Evolutionary conservation across 1,140 invertebrate genomes (phyloP), one percentile per base, ranked within the genome.

Genomic region (Scylla paramamosain): DNA sequence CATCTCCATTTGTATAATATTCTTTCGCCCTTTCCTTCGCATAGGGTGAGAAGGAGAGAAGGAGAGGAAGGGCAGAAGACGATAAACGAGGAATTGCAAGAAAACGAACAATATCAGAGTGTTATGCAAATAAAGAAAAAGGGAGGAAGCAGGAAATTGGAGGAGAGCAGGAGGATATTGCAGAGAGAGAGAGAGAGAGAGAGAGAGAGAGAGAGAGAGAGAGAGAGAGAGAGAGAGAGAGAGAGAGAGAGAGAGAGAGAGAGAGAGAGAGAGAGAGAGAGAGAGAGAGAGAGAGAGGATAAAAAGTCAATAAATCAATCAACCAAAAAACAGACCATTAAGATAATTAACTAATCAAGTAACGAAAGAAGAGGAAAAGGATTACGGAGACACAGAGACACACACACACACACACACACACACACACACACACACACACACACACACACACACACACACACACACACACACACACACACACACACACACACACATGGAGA

Each of bases 161-260:
- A 77, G 67, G 25, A 77, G n/a, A 77, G 20, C 1, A n/a, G 25
- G 67, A 77, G 67, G 67, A 77, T 77, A 77, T 77, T 77, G 67
- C 67, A n/a, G 67, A 77, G 67, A n/a, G 67, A 77, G 67, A 77
- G 67, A 77, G 67, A 77, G 67, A 59, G 52, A 59, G 52, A 59
- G 52, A 59, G 52, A 59, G 52, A 59, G 52, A 59, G 52, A 59
- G 52, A 59, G 52, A 59, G 52, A 59, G 52, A 59, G 52, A 59
- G 52, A 59, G 52, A 59, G 52, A 59, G 52, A 59, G 52, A 59
- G 52, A 59, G 52, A 59, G 52, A 59, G 52, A 59, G 52, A 59
- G 52, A 59, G 52, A 59, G 52, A 59, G 52, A 59, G 52, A 59
- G 52, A 59, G 52, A 59, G 52, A 59, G 52, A 59, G 52, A 59